A percentile compares a stretch with the other conserved stretches of the same genome.
These are phyloP conservation scores for Tapirus terrestris DNA, from an alignment of 2,113 vertebrate species.

Conservation along the genomic window DNA sequence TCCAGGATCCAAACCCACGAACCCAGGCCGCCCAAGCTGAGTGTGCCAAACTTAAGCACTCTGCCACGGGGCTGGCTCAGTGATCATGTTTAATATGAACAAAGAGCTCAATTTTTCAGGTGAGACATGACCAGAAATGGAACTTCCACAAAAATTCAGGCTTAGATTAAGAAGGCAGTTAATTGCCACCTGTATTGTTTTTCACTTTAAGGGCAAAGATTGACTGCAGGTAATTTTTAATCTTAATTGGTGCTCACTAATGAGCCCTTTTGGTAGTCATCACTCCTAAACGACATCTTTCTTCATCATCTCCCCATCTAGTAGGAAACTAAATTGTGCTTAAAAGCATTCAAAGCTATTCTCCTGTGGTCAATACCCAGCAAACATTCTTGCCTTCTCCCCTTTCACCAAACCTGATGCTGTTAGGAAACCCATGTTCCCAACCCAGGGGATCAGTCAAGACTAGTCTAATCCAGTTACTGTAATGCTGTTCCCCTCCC, in stretches of 20 bases:
- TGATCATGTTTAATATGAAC: background rate
- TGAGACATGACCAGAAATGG: background rate
- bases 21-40: no score
- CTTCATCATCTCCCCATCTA: no score
- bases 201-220: background rate
- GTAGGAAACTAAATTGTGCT: background rate
- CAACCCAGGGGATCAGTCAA: no score
- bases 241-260: background rate
- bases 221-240: background rate
- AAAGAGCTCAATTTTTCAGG: background rate
- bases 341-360: background rate
- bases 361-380: background rate
- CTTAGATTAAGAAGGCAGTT: background rate
- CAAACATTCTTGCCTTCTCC: background rate
- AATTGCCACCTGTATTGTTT: background rate
- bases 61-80: no score
- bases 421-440: background rate
- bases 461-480: background rate
- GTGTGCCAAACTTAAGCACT: no score
- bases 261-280: background rate
- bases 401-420: background rate
- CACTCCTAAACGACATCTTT: background rate
- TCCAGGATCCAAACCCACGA: no score
- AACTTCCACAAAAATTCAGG: background rate
- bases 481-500: accelerated